Conservation (phyloP, 2,113 vertebrate species). For the Plectropomus leopardus region DNA sequence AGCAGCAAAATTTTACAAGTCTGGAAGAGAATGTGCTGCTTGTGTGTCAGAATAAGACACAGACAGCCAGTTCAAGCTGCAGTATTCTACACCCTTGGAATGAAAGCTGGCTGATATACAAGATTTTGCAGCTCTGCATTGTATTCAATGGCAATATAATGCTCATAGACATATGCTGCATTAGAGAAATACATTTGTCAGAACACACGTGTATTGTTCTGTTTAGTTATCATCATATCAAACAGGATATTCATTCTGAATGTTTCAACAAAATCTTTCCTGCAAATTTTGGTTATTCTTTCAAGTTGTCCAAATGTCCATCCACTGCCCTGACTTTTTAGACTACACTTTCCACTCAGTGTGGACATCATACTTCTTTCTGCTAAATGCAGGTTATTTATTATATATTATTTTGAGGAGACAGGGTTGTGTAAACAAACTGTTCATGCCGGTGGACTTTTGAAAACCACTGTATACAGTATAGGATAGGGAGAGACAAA, state of each 20-base stretch:
- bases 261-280: not conserved
- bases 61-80: too few relatives aligned
- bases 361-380: not conserved
- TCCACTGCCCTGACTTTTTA: too few relatives aligned
- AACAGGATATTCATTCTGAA: not conserved
- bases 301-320: not conserved
- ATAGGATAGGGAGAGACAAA: not conserved
- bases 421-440: not conserved
- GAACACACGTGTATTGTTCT: not conserved
- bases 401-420: not conserved
- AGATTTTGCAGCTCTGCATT: not conserved
- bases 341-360: not conserved
- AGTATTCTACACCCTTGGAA: too few relatives aligned
- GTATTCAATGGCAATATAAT: not conserved
- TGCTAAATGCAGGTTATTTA: not conserved
- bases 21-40: too few relatives aligned
- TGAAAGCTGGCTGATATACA: too few relatives aligned
- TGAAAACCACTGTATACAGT: not conserved
- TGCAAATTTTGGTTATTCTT: not conserved
- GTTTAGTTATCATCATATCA: not conserved
- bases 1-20: too few relatives aligned
- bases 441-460: not conserved
- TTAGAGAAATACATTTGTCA: not conserved
- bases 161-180: not conserved
- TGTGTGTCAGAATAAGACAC: too few relatives aligned